These are phyloP conservation scores for Pyrrhosoma nymphula DNA, from an alignment of 2,888 invertebrate species.

Conservation along the genomic window DNA sequence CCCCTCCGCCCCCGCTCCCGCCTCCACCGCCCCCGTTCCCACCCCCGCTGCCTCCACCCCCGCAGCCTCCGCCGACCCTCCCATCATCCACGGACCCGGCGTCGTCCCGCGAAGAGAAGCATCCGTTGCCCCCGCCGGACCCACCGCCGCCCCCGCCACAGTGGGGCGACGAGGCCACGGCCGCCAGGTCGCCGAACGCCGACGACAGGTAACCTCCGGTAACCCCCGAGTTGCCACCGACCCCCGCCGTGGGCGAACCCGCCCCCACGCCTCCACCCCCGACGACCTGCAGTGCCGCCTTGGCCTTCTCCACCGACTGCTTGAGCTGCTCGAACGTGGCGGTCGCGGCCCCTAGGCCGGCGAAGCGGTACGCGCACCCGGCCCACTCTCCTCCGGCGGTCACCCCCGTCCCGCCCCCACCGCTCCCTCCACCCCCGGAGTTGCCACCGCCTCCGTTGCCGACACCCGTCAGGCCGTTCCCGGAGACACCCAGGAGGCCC, in stretches of 20 bases:
- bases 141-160: background rate
- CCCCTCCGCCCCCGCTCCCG: slow-evolving; percentile 69
- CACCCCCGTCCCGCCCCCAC: slow-evolving; percentile 72
- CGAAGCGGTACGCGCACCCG: slow-evolving; percentile 83
- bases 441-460: slow-evolving; percentile 77
- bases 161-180: slow-evolving; percentile 47
- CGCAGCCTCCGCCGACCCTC: slow-evolving; percentile 31
- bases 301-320: slow-evolving; percentile 94
- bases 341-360: slow-evolving; percentile 83
- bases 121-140: background rate
- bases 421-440: slow-evolving; percentile 80
- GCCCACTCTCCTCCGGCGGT: slow-evolving; percentile 74
- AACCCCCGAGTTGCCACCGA: slow-evolving; percentile 8
- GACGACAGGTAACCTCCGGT: slow-evolving; percentile 53
- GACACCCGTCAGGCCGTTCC: background rate
- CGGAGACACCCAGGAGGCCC: slow-evolving; percentile 71
- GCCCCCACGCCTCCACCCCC: slow-evolving; percentile 27
- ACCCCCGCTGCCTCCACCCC: background rate
- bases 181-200: slow-evolving; percentile 78
- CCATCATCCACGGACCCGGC: slow-evolving; percentile 54
- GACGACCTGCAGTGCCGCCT: slow-evolving; percentile 86
- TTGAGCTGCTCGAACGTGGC: slow-evolving; percentile 94
- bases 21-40: slow-evolving; percentile 18
- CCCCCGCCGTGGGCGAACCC: background rate
- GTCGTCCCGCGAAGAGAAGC: slow-evolving; percentile 51